Base-by-base conservation (phyloP, 2,113 vertebrate genomes). In the Apteryx mantelli region DNA sequence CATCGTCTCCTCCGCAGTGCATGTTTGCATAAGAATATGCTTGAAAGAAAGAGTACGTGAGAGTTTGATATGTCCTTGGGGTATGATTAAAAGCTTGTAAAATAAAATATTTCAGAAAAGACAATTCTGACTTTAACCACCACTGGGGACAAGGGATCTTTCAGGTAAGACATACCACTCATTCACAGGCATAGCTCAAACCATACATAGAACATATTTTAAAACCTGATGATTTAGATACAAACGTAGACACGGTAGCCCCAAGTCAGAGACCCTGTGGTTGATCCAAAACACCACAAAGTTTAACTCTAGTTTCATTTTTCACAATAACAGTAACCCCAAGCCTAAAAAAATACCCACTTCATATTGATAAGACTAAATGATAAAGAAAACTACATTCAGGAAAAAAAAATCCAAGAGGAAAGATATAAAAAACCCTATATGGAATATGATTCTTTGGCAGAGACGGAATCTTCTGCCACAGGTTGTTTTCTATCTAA, bases 91-190 rank as follows among this genome's bases (percentile, higher is more conserved):
- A 95, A 95, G 88, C 76, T 88, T 2, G 2, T 91, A 52, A 88
- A 93, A 79, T 77, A 56, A 90, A 97, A 75, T 84, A 91, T 84
- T 71, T 92, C 76, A 83, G 70, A 86, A 86, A 83, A 5, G 82
- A 88, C 86, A 86, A 92, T 83, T 93, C 92, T 92, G 80, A 82
- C 87, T 96, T 90, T 22, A 90, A 50, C 55, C 76, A 92, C 82
- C 55, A 78, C 73, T 38, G 64, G 80, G 88, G 73, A 96, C 90
- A 93, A 24, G 34, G 88, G 73, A 78, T 88, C 83, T 78, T 92
- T 94, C 68, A 84, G 66, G 77, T 78, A 44, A 89, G 76, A 63
- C 79, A 92, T 38, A 60, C 55, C 88, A 93, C 79, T 75, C 88
- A 84, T 30, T 86, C 60, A 61, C 56, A 86, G 61, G 19, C 64